Evolutionary conservation across 2,797 vertebrate genomes (phyloP), one percentile per base, ranked within the genome.

Genomic region (Natrix natrix): DNA sequence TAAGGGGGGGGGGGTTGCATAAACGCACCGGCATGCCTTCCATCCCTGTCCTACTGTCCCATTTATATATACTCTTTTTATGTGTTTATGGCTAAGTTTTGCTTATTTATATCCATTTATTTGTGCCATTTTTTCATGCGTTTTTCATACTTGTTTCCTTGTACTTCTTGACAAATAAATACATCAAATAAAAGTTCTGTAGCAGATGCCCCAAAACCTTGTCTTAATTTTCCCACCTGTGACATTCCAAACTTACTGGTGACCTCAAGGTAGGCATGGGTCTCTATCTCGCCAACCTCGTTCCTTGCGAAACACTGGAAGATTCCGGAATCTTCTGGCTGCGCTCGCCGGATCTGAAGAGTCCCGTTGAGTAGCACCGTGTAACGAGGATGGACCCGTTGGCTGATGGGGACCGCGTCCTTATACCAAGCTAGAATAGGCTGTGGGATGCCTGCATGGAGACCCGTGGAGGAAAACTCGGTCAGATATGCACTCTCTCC

Each of bases 291-390:
- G 92, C 99, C 99, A 0, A 98, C 99, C 0, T 96, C 96, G 43
- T 98, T 99, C 91, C 97, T 98, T 74, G 98, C 99, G 3, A 99
- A 98, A 92, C 99, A 99, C 97, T 99, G 99, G 97, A 98, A 99
- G 96, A 99, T 98, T 57, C 99, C 99, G 0, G 98, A 98, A 0
- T 99, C 99, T 37, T 97, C 98, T 0, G 98, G 98, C 87, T 97
- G 98, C 93, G 98, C 97, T 69, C 97, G 95, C 20, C 98, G 98
- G 93, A 99, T 98, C 14, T 97, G 98, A 94, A 99, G 97, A 54
- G 98, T 98, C 0, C 98, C 95, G 0, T 98, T 98, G 5, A 98
- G 55, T 2, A 97, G 98, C 48, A 98, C 97, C 95, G 98, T 98
- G 97, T 99, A 99, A 57, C 99, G 98, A 0, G 98, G 97, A 94